A percentile compares a stretch with the other conserved stretches of the same genome.
These are phyloP conservation scores for Pammene fasciana DNA, from an alignment of 2,888 invertebrate species.

Conservation along the genomic window DNA sequence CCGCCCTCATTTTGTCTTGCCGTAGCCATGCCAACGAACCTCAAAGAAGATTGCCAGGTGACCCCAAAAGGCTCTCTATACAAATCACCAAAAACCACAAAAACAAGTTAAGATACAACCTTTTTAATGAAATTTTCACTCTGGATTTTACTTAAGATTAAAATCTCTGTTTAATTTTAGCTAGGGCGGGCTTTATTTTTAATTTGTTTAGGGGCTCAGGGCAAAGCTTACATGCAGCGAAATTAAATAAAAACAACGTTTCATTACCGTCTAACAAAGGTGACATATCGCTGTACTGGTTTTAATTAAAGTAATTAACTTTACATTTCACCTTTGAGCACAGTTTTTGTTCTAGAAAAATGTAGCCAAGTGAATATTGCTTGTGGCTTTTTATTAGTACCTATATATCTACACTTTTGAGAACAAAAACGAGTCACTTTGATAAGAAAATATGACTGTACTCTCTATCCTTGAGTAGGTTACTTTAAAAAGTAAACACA, in stretches of 20 bases:
- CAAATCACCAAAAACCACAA: slow-evolving; percentile 19
- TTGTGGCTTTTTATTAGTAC: too few relatives aligned
- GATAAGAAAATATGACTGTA: too few relatives aligned
- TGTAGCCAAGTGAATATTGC: not conserved
- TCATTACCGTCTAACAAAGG: slow-evolving; percentile 39
- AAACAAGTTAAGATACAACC: slow-evolving; percentile 24
- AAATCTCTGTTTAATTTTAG: slow-evolving; percentile 63
- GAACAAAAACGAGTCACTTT: too few relatives aligned
- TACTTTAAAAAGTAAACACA: too few relatives aligned
- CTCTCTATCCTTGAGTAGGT: too few relatives aligned
- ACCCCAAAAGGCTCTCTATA: not conserved
- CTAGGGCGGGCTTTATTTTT: slow-evolving; percentile 57
- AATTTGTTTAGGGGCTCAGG: slow-evolving; percentile 61
- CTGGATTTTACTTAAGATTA: slow-evolving; percentile 48
- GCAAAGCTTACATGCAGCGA: slow-evolving; percentile 63
- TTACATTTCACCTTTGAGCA: slow-evolving; percentile 1
- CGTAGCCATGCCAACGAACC: not conserved
- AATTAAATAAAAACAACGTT: slow-evolving; percentile 56
- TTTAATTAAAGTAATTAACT: slow-evolving; percentile 20
- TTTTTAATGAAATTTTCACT: slow-evolving; percentile 37
- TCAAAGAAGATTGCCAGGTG: not conserved
- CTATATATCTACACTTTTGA: too few relatives aligned
- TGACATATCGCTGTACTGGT: slow-evolving; percentile 3
- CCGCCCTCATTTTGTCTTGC: not conserved
- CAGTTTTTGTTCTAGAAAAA: not conserved